Evolutionary conservation across 2,888 invertebrate genomes (phyloP).

Genomic region (Diloba caeruleocephala): DNA sequence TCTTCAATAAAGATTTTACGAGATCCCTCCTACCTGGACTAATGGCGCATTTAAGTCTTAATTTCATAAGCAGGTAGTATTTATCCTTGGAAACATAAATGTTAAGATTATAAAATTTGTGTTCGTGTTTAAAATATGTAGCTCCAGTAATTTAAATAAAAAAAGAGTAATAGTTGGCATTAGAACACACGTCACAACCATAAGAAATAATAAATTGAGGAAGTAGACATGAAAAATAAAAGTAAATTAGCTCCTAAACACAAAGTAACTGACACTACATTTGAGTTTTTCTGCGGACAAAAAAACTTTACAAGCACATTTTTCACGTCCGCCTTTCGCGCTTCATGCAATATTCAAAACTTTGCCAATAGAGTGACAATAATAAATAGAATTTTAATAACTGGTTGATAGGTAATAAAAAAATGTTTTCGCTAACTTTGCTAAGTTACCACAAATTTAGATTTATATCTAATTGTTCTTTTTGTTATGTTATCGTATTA

Average conservation of each 20-base stretch:
- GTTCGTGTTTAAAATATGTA: no score
- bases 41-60: conserved; percentile 14
- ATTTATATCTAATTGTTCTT: conserved; percentile 21
- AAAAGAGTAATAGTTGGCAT: no score
- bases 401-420: background rate
- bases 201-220: no score
- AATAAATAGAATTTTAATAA: conserved; percentile 4
- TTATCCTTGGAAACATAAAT: conserved; percentile 7
- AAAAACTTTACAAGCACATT: conserved; percentile 52
- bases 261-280: background rate
- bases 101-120: no score
- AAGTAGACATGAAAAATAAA: background rate
- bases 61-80: background rate
- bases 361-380: conserved; percentile 52
- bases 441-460: conserved; percentile 48
- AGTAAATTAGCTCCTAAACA: background rate
- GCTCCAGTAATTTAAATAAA: no score
- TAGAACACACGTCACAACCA: no score
- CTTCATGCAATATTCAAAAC: conserved; percentile 74
- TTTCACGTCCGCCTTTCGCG: conserved; percentile 59
- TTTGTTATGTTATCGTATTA: conserved; percentile 30
- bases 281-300: no score
- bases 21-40: conserved; percentile 50
- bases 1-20: conserved; percentile 60
- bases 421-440: background rate